phyloP scores from a whole-genome alignment of 2,113 vertebrate genomes.

The Montifringilla adamsi region DNA sequence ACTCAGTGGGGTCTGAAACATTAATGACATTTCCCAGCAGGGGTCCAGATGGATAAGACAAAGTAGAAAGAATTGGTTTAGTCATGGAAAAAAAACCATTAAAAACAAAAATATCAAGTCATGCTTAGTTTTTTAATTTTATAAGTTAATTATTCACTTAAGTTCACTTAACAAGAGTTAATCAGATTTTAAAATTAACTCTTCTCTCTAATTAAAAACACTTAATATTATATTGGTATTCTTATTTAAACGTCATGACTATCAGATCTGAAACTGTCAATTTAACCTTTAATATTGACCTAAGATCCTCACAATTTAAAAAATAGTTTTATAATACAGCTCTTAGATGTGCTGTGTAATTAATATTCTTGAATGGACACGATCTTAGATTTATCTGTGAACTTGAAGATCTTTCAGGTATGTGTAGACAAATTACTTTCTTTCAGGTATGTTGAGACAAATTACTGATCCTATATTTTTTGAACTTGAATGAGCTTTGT shows the following conservation, averaged over 20 bases:
- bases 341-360: not conserved
- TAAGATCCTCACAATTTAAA: not conserved
- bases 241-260: not conserved
- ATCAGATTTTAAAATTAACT: not conserved
- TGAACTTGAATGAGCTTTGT: not conserved
- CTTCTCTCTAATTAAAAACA: not conserved
- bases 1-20: slow-evolving; percentile 59
- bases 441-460: not conserved
- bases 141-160: slow-evolving; percentile 44
- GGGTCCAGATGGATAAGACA: slow-evolving; percentile 21
- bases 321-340: not conserved
- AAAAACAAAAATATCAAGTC: slow-evolving; percentile 46
- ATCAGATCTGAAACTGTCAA: not conserved
- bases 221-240: not conserved
- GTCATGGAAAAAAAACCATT: not conserved
- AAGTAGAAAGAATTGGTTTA: slow-evolving; percentile 41
- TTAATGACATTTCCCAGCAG: slow-evolving; percentile 63
- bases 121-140: slow-evolving; percentile 11
- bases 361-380: not conserved
- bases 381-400: not conserved
- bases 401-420: not conserved
- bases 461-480: not conserved
- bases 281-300: not conserved
- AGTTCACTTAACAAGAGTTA: slow-evolving; percentile 16
- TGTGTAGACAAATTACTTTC: not conserved